Evolutionary conservation across 2,113 vertebrate genomes (phyloP), one percentile per base, ranked within the genome.

Genomic region (Ochotona curzoniae): DNA sequence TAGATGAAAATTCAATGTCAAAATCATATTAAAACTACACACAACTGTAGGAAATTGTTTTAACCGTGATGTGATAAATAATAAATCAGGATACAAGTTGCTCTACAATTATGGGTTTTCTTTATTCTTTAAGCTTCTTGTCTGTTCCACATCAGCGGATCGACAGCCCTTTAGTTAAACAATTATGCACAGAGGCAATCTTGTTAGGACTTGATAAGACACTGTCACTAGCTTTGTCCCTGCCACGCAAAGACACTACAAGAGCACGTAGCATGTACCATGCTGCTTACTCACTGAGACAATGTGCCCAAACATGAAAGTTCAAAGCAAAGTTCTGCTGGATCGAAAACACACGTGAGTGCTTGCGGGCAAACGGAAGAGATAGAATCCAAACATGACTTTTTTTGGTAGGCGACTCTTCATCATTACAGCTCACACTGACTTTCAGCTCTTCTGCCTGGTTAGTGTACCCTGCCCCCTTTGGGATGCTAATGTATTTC

Each of bases 21-120:
- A 96, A 97, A 96, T 67, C 96, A 12, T 80, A 95, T 93, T 89
- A 95, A 93, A 64, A 96, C 89, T 8, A 81, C n/a, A 78, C 87
- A 90, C 94, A 95, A 75, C 84, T 44, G 73, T 17, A 83, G 61
- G 75, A 93, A 95, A 93, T 4, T 89, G 49, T 94, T 96, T 93
- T 75, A 87, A 93, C 84, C 88, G 38, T 21, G 90, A 93, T 4
- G 76, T 89, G 92, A 86, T 78, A 95, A 94, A 92, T 97, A 92
- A 96, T 86, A 89, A 93, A 95, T 1, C 20, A 91, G 74, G 93
- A 95, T 20, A 54, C 35, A 4, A 57, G n/a, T 44, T 94, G 84
- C 67, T 90, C 87, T 44, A 76, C 1, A 12, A 63, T 92, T 84
- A 84, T 60, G 64, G 75, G 67, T 89, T 79, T 38, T 38, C 96